These are phyloP conservation scores for Cervus canadensis DNA, from an alignment of 2,113 vertebrate genomes.

Conservation along the genomic window DNA sequence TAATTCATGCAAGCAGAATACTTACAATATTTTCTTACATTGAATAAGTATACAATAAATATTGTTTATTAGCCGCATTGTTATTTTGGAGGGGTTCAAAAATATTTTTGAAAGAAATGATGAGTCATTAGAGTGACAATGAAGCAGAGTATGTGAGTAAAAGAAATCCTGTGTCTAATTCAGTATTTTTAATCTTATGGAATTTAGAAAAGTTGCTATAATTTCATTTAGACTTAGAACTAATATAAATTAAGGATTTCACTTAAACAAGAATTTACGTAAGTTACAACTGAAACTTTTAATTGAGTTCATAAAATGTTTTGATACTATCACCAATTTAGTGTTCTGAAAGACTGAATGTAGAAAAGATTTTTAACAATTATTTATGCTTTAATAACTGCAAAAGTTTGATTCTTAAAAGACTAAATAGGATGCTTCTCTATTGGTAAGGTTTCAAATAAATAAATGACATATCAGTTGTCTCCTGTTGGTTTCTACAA, in stretches of 20 bases:
- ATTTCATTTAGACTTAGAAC: background rate
- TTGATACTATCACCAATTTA: background rate
- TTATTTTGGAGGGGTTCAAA: background rate
- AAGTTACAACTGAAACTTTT: background rate
- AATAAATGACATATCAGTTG: background rate
- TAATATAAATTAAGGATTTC: background rate
- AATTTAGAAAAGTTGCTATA: background rate
- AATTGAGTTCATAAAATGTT: background rate
- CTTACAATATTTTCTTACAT: background rate
- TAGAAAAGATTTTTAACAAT: background rate
- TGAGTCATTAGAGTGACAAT: background rate
- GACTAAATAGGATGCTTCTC: background rate
- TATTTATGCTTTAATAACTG: background rate
- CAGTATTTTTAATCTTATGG: background rate
- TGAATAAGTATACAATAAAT: background rate
- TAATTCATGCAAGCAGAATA: background rate
- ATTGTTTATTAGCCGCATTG: background rate
- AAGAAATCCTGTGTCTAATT: background rate
- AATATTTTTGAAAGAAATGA: background rate
- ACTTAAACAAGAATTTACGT: background rate
- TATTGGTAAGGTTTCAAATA: background rate
- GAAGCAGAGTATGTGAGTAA: background rate
- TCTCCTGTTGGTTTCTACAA: background rate
- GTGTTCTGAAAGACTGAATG: background rate
- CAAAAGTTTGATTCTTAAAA: background rate